Base-by-base conservation (phyloP, 2,888 invertebrate species). In the Mimumesa dahlbomi region DNA sequence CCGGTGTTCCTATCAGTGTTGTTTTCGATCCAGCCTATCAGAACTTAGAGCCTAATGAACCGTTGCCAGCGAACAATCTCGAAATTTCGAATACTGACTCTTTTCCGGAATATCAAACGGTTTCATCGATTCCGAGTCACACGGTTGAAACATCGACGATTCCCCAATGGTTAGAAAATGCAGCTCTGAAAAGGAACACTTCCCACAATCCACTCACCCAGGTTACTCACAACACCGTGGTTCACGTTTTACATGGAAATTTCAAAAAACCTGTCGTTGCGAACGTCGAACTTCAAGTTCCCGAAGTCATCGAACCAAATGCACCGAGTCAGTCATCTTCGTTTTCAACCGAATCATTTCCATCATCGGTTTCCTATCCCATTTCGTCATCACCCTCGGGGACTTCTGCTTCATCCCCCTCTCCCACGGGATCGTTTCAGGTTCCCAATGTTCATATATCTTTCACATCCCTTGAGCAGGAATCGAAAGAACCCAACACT, bases 361-460 rank as follows among this genome's bases (percentile, higher is more conserved):
- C n/a, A n/a, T 40, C 40, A 4, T 16, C 40, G 16, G 3, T 14
- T 16, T 40, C 40, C 9, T 16, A 5, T 40, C 9, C 16, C 14
- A 5, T 18, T 22, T 21, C 22, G 2, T 22, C 43, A 3, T 45
- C 43, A 18, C 13, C 22, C n/a, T 45, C 43, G 5, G 6, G 11
- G 38, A 16, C 14, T 38, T n/a, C 38, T 13, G 2, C 16, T 2
- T 14, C 38, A 2, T 40, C 40, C 11, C 11, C 40, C 2, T 40
- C 40, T 16, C 5, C 1, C n/a, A n/a, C 40, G 5, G 40, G 40
- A 16, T 4, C 40, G 7, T 4, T 5, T 7, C 4, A 62, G 5
- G 54, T 50, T 0, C 85, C 84, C 2, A 88, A 88, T 45, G 86
- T 89, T 34, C 88, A 89, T 38, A 85, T 89, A 61, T 83, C 84